Conservation (phyloP, 2,113 vertebrate genomes). For the Circaetus gallicus region DNA sequence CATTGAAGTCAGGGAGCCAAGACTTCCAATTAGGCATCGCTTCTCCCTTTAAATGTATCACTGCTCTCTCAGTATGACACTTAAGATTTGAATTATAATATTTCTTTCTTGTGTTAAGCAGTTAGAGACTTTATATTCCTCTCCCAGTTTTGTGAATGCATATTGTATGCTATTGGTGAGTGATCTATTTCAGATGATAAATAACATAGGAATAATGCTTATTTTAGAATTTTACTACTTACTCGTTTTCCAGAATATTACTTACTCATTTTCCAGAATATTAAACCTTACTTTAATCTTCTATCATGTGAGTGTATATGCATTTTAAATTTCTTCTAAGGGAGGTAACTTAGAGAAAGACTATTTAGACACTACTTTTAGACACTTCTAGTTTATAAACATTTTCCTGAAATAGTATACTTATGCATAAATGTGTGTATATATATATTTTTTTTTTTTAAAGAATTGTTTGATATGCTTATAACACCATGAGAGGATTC, state of each 20-base stretch:
- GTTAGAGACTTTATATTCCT: neutral
- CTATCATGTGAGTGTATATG: neutral
- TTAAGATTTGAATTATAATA: neutral
- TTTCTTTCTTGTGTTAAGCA: neutral
- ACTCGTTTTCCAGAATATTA: neutral
- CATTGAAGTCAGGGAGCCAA: neutral
- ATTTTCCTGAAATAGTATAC: neutral
- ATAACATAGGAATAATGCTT: fast-evolving
- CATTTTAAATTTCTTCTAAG: neutral
- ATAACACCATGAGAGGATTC: neutral
- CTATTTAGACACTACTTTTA: neutral
- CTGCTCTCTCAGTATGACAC: neutral
- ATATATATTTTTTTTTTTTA: neutral
- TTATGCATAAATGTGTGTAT: neutral
- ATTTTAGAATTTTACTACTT: neutral
- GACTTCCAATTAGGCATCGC: neutral
- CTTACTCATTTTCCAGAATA: neutral
- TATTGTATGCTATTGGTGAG: neutral
- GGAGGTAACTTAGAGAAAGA: neutral
- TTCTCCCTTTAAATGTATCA: neutral
- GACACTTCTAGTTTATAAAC: neutral
- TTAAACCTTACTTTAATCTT: neutral
- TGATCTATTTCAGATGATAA: neutral
- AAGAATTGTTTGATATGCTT: neutral
- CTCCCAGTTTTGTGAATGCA: neutral